These are phyloP conservation scores for Otolemur garnettii DNA, from an alignment of 2,113 vertebrate genomes.

Conservation along the genomic window DNA sequence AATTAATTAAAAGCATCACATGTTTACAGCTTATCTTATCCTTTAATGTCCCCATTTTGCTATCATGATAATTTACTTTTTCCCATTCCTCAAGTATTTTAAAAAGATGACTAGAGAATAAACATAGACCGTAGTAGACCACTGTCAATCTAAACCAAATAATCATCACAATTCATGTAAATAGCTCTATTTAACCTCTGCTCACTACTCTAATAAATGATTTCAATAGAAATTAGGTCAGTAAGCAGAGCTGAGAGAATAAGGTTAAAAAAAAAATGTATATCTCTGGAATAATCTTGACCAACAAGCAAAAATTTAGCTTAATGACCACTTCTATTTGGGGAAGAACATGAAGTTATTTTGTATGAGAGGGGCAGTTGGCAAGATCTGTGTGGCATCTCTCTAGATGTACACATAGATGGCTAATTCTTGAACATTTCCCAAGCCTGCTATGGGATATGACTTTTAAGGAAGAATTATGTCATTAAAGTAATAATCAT, in stretches of 20 bases:
- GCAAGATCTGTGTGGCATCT: not conserved
- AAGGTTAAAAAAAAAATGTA: not conserved
- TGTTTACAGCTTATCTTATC: not conserved
- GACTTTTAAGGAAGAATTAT: not conserved
- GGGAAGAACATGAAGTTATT: not conserved
- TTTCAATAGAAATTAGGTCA: constrained; percentile 25
- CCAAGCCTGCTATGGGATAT: not conserved
- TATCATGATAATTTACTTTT: constrained; percentile 21
- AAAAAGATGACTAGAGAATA: not conserved
- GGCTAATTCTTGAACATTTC: not conserved
- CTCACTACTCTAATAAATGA: not conserved
- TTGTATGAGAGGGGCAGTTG: not conserved
- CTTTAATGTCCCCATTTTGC: not conserved
- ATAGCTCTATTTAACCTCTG: not conserved
- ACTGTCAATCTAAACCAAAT: not conserved
- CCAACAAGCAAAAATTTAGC: not conserved
- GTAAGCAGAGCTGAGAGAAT: not conserved
- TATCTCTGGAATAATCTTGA: not conserved
- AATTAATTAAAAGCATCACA: not conserved
- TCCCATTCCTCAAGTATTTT: not conserved
- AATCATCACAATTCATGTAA: not conserved
- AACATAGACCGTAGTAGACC: not conserved
- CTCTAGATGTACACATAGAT: not conserved
- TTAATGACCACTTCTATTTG: not conserved
- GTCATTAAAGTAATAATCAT: not conserved